Percentiles rank a stretch among this genome's conserved stretches.
Evolutionary conservation across 1,140 invertebrate species (phyloP).

Genomic region (Drosophila equinoxialis): DNA sequence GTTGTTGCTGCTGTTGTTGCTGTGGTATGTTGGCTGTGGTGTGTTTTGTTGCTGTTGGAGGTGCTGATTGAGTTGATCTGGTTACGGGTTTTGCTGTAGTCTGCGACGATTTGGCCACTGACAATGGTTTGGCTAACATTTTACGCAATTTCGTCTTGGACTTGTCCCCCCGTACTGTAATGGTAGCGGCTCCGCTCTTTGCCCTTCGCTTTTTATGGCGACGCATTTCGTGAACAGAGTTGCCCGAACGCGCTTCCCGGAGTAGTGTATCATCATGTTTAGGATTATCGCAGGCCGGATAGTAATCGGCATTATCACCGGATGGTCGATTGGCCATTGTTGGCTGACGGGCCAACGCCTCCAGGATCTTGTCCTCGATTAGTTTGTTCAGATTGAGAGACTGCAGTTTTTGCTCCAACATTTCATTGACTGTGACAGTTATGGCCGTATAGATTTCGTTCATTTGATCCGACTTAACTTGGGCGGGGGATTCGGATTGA

Average conservation of each 20-base stretch:
- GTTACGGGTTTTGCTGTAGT: too few species aligned
- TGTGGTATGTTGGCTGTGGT: background rate
- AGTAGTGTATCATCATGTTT: background rate
- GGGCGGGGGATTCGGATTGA: background rate
- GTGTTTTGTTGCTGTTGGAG: background rate
- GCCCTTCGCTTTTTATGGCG: background rate
- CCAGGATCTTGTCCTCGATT: conserved; percentile 33
- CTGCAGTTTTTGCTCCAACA: conserved; percentile 32
- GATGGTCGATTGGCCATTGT: background rate
- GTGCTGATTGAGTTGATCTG: background rate
- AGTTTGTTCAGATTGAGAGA: conserved; percentile 32
- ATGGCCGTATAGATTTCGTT: conserved; percentile 31
- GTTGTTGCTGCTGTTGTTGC: background rate
- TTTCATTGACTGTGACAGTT: conserved; percentile 25
- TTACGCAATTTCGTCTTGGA: background rate
- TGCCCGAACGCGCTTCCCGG: background rate
- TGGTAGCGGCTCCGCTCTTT: background rate
- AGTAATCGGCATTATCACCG: too few species aligned
- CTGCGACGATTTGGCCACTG: background rate
- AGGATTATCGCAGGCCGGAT: background rate
- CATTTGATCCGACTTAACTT: background rate
- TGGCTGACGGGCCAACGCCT: conserved; percentile 1
- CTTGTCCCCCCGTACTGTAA: background rate
- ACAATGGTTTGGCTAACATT: background rate
- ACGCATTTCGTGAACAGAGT: background rate